phyloP scores from a whole-genome alignment of 2,797 vertebrate species.

The Crenichthys baileyi region DNA sequence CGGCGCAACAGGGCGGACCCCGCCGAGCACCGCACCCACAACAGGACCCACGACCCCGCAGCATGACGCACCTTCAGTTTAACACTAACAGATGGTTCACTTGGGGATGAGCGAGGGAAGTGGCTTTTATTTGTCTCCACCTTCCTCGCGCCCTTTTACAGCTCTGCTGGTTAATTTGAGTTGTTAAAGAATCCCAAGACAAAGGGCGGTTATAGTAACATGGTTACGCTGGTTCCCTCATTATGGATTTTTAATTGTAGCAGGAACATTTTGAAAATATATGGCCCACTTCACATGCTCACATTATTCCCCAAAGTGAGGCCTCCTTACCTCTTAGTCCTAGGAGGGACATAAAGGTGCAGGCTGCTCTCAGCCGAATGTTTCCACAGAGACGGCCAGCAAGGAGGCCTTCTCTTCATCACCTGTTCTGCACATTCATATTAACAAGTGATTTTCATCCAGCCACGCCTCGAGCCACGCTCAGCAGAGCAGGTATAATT shows the following conservation, averaged over 20 bases:
- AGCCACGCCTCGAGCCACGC: constrained; percentile 73
- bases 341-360: constrained; percentile 66
- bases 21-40: too few species aligned
- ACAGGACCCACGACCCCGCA: too few species aligned
- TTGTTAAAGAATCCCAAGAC: constrained; percentile 6
- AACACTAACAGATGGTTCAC: constrained; percentile 15
- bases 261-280: constrained; percentile 52
- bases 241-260: constrained; percentile 47
- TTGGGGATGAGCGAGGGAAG: constrained; percentile 6
- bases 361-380: constrained; percentile 76
- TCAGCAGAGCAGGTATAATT: constrained; percentile 79
- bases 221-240: constrained; percentile 31
- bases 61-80: constrained; percentile 51
- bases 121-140: background rate
- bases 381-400: constrained; percentile 85
- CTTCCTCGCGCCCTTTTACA: background rate
- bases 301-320: constrained; percentile 52
- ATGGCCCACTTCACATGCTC: constrained; percentile 40
- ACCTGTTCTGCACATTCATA: constrained; percentile 74
- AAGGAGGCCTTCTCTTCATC: constrained; percentile 76
- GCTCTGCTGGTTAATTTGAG: constrained; percentile 20
- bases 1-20: too few species aligned
- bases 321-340: constrained; percentile 56
- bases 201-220: constrained; percentile 11
- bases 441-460: constrained; percentile 72